phyloP scores from a whole-genome alignment of 2,113 vertebrate species.

The Scartelaos histophorus region DNA sequence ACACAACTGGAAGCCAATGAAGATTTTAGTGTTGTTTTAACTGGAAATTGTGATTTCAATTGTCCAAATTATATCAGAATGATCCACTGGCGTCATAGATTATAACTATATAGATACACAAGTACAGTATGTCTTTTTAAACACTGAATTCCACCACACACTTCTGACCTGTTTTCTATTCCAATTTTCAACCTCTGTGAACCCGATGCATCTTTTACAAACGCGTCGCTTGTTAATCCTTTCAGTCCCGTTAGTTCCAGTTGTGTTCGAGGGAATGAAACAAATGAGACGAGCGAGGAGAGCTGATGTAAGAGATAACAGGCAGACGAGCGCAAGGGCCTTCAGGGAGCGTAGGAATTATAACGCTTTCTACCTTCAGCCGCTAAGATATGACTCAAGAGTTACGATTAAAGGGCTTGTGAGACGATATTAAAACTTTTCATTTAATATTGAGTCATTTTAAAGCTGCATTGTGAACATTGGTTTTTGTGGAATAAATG shows the following conservation, averaged over 20 bases:
- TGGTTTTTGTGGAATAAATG: no score
- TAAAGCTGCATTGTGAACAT: no score
- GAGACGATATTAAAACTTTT: not conserved
- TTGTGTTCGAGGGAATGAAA: constrained; percentile 15
- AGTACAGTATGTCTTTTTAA: no score
- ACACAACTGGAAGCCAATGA: no score
- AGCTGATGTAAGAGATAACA: constrained; percentile 4
- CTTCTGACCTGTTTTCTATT: not conserved
- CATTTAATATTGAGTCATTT: no score
- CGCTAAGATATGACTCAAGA: not conserved
- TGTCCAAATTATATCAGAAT: no score
- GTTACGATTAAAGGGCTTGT: not conserved
- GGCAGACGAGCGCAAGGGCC: constrained; percentile 8
- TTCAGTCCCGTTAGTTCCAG: constrained; percentile 16
- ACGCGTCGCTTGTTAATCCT: not conserved
- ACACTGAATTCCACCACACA: no score
- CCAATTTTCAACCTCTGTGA: not conserved
- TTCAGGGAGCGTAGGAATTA: constrained; percentile 17
- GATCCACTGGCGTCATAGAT: no score
- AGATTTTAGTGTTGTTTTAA: no score
- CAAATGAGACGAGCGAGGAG: not conserved
- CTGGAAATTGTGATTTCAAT: no score
- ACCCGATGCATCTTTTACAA: not conserved
- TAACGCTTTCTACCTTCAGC: not conserved
- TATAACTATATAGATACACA: no score